These are phyloP conservation scores for Corydoras maculifer DNA, from an alignment of 2,113 vertebrate genomes.

Conservation along the genomic window DNA sequence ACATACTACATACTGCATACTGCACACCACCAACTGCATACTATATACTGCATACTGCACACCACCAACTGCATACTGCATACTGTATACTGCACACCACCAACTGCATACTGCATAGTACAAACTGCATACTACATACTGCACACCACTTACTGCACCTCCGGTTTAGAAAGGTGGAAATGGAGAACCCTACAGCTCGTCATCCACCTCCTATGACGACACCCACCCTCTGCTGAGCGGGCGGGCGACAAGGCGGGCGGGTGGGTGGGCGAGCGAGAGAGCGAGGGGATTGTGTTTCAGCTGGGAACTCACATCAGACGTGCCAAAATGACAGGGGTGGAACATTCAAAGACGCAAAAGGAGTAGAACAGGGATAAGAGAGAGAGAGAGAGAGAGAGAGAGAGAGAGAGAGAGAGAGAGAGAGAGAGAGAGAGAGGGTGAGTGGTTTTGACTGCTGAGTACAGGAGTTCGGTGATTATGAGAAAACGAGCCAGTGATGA, in stretches of 20 bases:
- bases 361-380: conserved; percentile 54
- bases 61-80: too few relatives aligned
- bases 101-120: too few relatives aligned
- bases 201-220: background rate
- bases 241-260: too few relatives aligned
- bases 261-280: background rate
- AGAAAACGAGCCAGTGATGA: conserved; percentile 71
- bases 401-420: conserved; percentile 19
- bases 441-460: conserved; percentile 61
- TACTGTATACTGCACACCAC: too few relatives aligned
- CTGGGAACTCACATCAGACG: conserved; percentile 47
- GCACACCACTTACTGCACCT: too few relatives aligned
- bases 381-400: background rate
- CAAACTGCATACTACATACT: too few relatives aligned
- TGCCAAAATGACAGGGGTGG: background rate
- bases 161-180: background rate
- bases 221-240: conserved; percentile 13
- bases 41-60: too few relatives aligned
- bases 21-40: too few relatives aligned
- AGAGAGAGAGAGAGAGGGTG: conserved; percentile 21
- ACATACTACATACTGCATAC: too few relatives aligned
- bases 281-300: conserved; percentile 53
- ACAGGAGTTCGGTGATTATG: conserved; percentile 64
- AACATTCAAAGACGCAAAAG: conserved; percentile 22
- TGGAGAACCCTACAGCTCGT: background rate